Evolutionary conservation across 2,113 vertebrate genomes (phyloP).

Genomic region (Ailurus styani): DNA sequence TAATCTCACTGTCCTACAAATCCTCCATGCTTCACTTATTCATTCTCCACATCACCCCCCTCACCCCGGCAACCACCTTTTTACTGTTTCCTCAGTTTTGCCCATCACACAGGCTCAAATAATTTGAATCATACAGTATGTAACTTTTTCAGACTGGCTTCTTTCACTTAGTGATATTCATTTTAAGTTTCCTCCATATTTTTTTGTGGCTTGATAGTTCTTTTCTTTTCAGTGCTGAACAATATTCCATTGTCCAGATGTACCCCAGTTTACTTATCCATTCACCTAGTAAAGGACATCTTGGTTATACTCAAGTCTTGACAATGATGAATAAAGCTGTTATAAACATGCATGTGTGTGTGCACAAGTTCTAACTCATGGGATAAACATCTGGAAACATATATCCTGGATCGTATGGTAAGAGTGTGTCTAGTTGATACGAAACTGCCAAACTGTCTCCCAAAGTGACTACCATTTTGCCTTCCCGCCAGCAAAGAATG

Average conservation of each 20-base stretch:
- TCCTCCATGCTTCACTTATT: neutral
- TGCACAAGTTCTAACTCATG: neutral
- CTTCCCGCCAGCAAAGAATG: neutral
- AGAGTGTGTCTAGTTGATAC: neutral
- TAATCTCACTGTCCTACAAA: neutral
- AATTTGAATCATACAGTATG: neutral
- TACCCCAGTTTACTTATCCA: neutral
- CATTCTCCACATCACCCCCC: neutral
- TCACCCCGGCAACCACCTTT: neutral
- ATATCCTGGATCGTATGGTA: neutral
- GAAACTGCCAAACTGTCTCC: neutral
- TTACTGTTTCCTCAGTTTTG: neutral
- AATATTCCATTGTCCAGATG: neutral
- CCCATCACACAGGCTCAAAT: neutral
- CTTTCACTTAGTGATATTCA: neutral
- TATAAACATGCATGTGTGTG: neutral
- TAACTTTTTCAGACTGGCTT: neutral
- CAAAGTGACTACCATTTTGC: neutral
- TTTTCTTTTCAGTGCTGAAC: neutral
- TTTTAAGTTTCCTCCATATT: neutral
- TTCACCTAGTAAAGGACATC: neutral
- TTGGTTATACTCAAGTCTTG: neutral
- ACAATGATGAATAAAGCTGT: neutral
- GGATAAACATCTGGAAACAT: neutral
- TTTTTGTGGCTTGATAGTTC: neutral